These are phyloP conservation scores for Spodoptera litura DNA, from an alignment of 1,140 invertebrate genomes.

Conservation along the genomic window DNA sequence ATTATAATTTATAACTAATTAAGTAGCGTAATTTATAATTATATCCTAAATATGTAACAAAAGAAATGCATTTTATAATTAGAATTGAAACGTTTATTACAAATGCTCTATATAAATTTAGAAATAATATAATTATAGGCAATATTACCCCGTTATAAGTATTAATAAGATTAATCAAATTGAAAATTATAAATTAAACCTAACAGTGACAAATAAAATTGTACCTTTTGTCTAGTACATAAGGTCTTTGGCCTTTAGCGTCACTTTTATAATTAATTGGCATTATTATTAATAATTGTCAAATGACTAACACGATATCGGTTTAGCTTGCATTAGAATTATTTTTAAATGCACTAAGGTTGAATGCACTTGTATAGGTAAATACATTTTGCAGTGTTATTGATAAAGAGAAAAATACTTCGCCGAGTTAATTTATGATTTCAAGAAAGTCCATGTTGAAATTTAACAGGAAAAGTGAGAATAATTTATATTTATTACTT, in stretches of 20 bases:
- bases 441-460: background rate
- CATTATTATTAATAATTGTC: conserved; percentile 1
- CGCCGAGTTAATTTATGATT: background rate
- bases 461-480: background rate
- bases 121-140: too few relatives aligned
- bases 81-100: too few relatives aligned
- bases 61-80: too few relatives aligned
- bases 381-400: conserved; percentile 2
- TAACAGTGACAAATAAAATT: too few relatives aligned
- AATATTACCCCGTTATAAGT: too few relatives aligned
- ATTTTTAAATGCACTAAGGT: conserved; percentile 28
- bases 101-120: too few relatives aligned
- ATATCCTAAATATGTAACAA: too few relatives aligned
- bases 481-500: too few relatives aligned
- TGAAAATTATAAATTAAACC: too few relatives aligned
- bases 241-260: background rate
- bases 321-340: conserved; percentile 8
- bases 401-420: conserved; percentile 13
- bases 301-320: conserved; percentile 15
- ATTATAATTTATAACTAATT: too few relatives aligned
- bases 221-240: background rate
- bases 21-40: too few relatives aligned
- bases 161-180: too few relatives aligned
- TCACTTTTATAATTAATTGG: background rate
- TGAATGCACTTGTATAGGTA: conserved; percentile 28